Percentiles rank a stretch among this genome's conserved stretches.
Conservation (phyloP, 2,888 invertebrate genomes). For the Meiosimyza platycephala region DNA sequence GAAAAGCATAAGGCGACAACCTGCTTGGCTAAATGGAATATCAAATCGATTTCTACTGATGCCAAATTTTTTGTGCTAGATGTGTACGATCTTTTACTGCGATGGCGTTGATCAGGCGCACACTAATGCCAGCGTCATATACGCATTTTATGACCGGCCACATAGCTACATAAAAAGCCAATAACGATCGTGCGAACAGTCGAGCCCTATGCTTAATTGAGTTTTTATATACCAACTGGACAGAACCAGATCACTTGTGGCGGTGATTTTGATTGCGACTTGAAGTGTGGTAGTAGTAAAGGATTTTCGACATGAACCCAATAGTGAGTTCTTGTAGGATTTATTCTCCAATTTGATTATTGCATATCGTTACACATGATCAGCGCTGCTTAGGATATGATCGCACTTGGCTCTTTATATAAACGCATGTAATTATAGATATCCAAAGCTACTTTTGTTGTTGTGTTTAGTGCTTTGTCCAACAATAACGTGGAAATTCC, state of each 20-base stretch:
- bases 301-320: not conserved
- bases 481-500: not conserved
- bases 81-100: not conserved
- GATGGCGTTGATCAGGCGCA: not conserved
- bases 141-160: not conserved
- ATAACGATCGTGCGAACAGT: not conserved
- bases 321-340: too few species aligned
- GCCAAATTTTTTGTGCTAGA: not conserved
- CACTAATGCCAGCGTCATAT: not conserved
- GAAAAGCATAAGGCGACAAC: too few species aligned
- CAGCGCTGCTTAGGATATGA: too few species aligned
- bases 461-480: not conserved
- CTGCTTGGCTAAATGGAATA: too few species aligned
- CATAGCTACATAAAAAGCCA: not conserved
- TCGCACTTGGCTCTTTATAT: too few species aligned
- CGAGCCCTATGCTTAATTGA: constrained; percentile 14
- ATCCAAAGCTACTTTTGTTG: too few species aligned
- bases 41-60: too few species aligned
- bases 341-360: too few species aligned
- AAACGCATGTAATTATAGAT: too few species aligned
- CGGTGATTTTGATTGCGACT: too few species aligned
- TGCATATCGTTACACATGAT: too few species aligned
- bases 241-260: not conserved
- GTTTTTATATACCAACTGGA: constrained; percentile 5
- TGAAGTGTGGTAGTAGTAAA: not conserved